Percentiles rank a stretch among this genome's conserved stretches.
Evolutionary conservation across 2,113 vertebrate species (phyloP).

Genomic region (Lophotis ruficrista): DNA sequence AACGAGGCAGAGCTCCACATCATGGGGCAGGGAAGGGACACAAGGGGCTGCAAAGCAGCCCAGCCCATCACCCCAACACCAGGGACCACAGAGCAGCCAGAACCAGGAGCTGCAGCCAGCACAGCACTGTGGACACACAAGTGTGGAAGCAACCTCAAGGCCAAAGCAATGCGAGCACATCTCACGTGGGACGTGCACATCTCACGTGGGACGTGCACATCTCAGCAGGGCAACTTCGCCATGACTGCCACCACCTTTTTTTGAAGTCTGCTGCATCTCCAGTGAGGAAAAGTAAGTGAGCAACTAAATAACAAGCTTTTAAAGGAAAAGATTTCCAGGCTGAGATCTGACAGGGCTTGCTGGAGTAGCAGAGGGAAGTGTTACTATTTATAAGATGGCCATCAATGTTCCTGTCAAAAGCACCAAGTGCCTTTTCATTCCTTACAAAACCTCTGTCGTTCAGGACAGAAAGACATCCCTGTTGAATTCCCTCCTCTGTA

Average conservation of each 20-base stretch:
- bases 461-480: neutral
- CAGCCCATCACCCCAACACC: neutral
- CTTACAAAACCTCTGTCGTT: neutral
- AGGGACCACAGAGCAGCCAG: neutral
- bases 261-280: neutral
- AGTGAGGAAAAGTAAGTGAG: neutral
- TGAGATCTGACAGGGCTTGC: neutral
- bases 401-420: neutral
- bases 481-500: neutral
- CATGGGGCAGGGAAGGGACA: neutral
- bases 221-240: neutral
- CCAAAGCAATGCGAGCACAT: neutral
- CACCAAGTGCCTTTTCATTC: neutral
- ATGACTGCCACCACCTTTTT: neutral
- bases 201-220: fast-evolving
- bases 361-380: neutral
- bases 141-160: neutral
- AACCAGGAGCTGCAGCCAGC: neutral
- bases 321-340: neutral
- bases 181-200: fast-evolving
- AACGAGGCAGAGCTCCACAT: neutral
- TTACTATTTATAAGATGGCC: neutral
- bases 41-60: neutral
- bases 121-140: neutral
- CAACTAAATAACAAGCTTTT: neutral